Conservation (phyloP, 2,888 invertebrate species). For the Graphium colonna region DNA sequence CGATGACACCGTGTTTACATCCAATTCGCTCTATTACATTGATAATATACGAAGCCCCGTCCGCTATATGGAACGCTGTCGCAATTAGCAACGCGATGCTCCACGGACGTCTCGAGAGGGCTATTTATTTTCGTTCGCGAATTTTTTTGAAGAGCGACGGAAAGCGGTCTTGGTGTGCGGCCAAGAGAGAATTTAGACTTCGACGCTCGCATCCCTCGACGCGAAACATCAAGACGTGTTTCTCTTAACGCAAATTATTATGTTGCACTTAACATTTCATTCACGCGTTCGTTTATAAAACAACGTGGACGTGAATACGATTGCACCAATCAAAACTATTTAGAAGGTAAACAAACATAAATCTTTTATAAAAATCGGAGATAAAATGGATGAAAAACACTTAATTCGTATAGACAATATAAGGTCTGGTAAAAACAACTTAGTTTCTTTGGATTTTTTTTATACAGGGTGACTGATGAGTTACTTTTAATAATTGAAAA, state of each 20-base stretch:
- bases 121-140: constrained; percentile 40
- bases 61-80: constrained; percentile 34
- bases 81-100: constrained; percentile 19
- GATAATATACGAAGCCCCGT: constrained; percentile 38
- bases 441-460: too few species aligned
- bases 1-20: constrained; percentile 46
- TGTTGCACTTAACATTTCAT: not conserved
- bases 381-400: too few species aligned
- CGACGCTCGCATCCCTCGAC: constrained; percentile 5
- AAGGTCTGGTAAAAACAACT: too few species aligned
- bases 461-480: too few species aligned
- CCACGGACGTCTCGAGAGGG: constrained; percentile 38
- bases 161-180: constrained; percentile 51
- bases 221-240: constrained; percentile 1
- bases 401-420: too few species aligned
- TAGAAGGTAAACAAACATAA: too few species aligned
- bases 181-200: constrained; percentile 48
- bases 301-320: too few species aligned
- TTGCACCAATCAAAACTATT: too few species aligned
- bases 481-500: too few species aligned
- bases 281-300: not conserved
- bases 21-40: constrained; percentile 34
- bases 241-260: constrained; percentile 4
- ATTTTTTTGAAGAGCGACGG: constrained; percentile 44
- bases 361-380: too few species aligned